phyloP scores from a whole-genome alignment of 1,140 invertebrate genomes.

The Eriocheir sinensis region DNA sequence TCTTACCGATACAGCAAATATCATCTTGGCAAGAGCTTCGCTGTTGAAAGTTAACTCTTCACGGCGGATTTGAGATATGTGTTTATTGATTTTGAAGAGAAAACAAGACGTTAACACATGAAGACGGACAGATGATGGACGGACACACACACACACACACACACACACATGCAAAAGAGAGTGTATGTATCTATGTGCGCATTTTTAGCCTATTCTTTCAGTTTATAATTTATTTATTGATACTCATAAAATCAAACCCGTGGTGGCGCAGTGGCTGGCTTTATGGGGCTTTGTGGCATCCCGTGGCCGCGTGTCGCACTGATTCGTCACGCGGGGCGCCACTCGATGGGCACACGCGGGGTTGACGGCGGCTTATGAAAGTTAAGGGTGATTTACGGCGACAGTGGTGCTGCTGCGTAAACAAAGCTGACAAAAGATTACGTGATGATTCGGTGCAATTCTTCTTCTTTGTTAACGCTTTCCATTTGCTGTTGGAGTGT shows the following conservation, averaged over 20 bases:
- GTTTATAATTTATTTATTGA: too few relatives aligned
- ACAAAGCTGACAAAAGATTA: neutral
- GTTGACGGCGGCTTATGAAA: neutral
- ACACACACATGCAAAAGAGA: too few relatives aligned
- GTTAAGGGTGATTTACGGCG: constrained; percentile 7
- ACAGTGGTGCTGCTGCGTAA: neutral
- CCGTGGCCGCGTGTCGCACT: neutral
- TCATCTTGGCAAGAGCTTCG: too few relatives aligned
- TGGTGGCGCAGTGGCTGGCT: neutral
- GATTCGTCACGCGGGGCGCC: neutral
- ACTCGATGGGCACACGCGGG: neutral
- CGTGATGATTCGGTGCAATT: neutral
- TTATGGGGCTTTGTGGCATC: neutral
- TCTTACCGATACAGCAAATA: too few relatives aligned
- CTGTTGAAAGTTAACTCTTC: neutral
- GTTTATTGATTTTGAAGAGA: neutral
- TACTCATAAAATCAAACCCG: too few relatives aligned
- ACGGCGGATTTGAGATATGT: neutral
- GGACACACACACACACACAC: too few relatives aligned
- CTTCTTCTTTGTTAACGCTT: neutral
- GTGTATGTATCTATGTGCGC: too few relatives aligned
- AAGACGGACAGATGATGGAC: too few relatives aligned
- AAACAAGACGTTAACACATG: too few relatives aligned
- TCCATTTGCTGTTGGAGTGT: neutral
- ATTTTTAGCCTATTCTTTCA: too few relatives aligned